Evolutionary conservation across 2,888 invertebrate genomes (phyloP), one percentile per base, ranked within the genome.

Genomic region (Digitonthophagus gazella): DNA sequence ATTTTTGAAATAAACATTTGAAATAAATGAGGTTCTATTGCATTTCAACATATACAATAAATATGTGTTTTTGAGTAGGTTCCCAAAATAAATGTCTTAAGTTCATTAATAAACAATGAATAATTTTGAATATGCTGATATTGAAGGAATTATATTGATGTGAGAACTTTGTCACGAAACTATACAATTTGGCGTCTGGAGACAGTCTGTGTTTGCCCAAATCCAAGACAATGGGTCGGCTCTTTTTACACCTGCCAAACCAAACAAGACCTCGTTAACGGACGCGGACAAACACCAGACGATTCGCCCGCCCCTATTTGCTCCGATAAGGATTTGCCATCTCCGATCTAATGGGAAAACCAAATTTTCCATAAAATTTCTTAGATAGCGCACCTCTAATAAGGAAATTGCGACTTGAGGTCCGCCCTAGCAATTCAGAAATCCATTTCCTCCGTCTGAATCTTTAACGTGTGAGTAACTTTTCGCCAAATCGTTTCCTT

Each of bases 161-260:
- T n/a, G n/a, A n/a, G n/a, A n/a, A n/a, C n/a, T n/a, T n/a, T n/a
- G n/a, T n/a, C n/a, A n/a, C n/a, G n/a, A n/a, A n/a, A n/a, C n/a
- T n/a, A n/a, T n/a, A n/a, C n/a, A 44, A 44, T 44, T 44, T 44
- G 28, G 6, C 11, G 28, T 44, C 28, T 44, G 28, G 28, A 44
- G 28, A 44, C 28, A 8, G 28, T 44, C 28, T 44, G 28, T 44
- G 11, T 44, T 44, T 44, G 28, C 11, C 6, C 28, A 44, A 44
- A 44, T 15, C 61, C 18, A 20, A 61, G 61, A 61, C 61, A 18
- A 61, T 61, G 18, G 28, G 28, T 44, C 28, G 28, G 28, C 11
- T 44, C 28, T 44, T 44, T 44, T 44, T 44, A 44, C 28, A 44
- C 28, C 28, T 44, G 28, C 28, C 28, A 44, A 44, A 44, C 28